Evolutionary conservation across 2,888 invertebrate genomes (phyloP).

Genomic region (Caenorhabditis sulstoni): DNA sequence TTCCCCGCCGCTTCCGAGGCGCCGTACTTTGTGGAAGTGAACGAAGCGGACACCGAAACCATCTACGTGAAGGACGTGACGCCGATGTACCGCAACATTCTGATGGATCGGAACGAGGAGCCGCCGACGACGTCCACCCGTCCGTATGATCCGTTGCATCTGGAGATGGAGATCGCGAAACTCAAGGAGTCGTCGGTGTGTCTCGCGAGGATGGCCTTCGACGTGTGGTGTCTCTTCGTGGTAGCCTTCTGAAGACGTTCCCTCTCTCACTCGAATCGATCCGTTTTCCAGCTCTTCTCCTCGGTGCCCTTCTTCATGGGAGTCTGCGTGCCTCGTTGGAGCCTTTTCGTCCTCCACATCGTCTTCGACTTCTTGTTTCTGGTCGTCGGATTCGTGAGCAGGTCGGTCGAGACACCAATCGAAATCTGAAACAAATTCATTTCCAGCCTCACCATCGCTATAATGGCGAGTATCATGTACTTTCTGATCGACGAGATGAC

Average conservation of each 20-base stretch:
- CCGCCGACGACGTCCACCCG: constrained; percentile 28
- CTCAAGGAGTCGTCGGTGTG: constrained; percentile 62
- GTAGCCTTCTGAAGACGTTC: constrained; percentile 1
- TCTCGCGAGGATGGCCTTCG: constrained; percentile 62
- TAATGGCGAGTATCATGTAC: constrained; percentile 65
- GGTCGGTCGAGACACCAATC: constrained; percentile 27
- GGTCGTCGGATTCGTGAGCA: constrained; percentile 62
- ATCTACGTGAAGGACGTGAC: constrained; percentile 50
- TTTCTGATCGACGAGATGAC: constrained; percentile 66
- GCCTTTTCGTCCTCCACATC: constrained; percentile 63
- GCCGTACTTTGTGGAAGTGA: constrained; percentile 52
- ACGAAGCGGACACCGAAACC: constrained; percentile 62
- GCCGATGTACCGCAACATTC: constrained; percentile 36
- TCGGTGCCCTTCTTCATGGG: constrained; percentile 60
- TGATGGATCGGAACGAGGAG: constrained; percentile 2
- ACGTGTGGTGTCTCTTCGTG: constrained; percentile 64
- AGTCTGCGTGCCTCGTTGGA: constrained; percentile 57
- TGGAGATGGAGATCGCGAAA: constrained; percentile 59
- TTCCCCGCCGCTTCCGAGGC: constrained; percentile 15
- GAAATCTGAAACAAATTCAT: background rate
- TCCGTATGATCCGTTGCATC: constrained; percentile 56
- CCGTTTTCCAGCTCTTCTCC: constrained; percentile 60
- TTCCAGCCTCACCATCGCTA: constrained; percentile 60
- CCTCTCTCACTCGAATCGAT: no score
- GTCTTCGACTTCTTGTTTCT: constrained; percentile 65